Conservation (phyloP, 2,113 vertebrate species). For the Hyperopisus bebe region DNA sequence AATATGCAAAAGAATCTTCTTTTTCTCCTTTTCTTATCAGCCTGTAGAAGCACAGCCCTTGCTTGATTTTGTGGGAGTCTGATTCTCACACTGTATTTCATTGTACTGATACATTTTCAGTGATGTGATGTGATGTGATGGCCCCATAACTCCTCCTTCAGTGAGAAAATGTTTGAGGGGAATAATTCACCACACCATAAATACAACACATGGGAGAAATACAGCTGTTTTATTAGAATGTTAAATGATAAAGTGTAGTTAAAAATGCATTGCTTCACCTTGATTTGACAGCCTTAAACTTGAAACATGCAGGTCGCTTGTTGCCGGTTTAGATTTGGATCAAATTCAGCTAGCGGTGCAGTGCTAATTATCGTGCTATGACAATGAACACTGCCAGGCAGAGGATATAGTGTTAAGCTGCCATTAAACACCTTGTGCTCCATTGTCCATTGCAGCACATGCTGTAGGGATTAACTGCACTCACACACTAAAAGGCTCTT, state of each 20-base stretch:
- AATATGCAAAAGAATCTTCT: conserved; percentile 26
- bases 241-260: conserved; percentile 45
- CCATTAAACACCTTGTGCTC: conserved; percentile 42
- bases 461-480: not conserved
- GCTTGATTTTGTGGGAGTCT: conserved; percentile 3
- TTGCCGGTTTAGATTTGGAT: not conserved
- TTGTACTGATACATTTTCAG: conserved; percentile 45
- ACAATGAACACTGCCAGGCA: not conserved
- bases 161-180: conserved; percentile 48
- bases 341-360: not conserved
- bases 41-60: conserved; percentile 40
- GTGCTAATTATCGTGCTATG: not conserved
- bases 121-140: conserved; percentile 41
- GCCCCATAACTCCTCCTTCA: conserved; percentile 46
- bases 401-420: conserved; percentile 42
- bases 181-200: conserved; percentile 56
- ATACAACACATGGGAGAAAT: conserved; percentile 39
- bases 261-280: conserved; percentile 13
- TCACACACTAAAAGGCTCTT: not conserved
- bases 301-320: conserved; percentile 46
- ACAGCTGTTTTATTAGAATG: conserved; percentile 55
- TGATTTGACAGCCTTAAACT: conserved; percentile 30
- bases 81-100: conserved; percentile 43
- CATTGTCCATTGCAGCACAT: not conserved
- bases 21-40: conserved; percentile 2